Percentiles rank a stretch among this genome's conserved stretches.
Conservation (phyloP, 2,113 vertebrate genomes). For the Gadus chalcogrammus region DNA sequence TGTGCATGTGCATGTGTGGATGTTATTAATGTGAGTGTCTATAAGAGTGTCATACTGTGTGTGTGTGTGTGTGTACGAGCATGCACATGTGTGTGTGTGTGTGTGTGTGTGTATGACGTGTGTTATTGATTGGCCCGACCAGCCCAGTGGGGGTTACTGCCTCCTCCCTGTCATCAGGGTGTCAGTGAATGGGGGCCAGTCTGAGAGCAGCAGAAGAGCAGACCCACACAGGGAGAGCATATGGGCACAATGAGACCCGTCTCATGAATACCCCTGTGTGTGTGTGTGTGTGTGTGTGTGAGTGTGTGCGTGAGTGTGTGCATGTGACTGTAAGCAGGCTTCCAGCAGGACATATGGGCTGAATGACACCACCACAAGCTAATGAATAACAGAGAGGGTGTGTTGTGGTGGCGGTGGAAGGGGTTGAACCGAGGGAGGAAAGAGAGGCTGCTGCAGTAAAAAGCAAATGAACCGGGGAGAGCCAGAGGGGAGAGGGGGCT, state of each 20-base stretch:
- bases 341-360: constrained; percentile 64
- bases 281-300: constrained; percentile 26
- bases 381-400: constrained; percentile 53
- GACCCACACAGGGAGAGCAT: constrained; percentile 76
- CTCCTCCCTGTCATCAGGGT: constrained; percentile 52
- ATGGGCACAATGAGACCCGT: constrained; percentile 75
- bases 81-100: constrained; percentile 8
- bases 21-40: constrained; percentile 2
- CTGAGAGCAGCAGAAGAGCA: constrained; percentile 69
- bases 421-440: no score
- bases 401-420: background rate
- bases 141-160: constrained; percentile 47
- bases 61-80: constrained; percentile 9
- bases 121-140: constrained; percentile 54
- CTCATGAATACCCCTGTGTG: constrained; percentile 65
- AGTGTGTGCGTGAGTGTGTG: constrained; percentile 40
- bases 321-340: constrained; percentile 8
- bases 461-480: background rate
- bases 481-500: constrained; percentile 22
- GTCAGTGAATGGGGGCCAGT: constrained; percentile 70
- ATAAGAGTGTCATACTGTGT: no score
- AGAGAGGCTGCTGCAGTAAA: no score
- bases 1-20: background rate
- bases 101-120: constrained; percentile 40
- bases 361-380: constrained; percentile 56